Evolutionary conservation across 2,888 invertebrate genomes (phyloP), one percentile per base, ranked within the genome.

Genomic region (Drosophila ustulata): DNA sequence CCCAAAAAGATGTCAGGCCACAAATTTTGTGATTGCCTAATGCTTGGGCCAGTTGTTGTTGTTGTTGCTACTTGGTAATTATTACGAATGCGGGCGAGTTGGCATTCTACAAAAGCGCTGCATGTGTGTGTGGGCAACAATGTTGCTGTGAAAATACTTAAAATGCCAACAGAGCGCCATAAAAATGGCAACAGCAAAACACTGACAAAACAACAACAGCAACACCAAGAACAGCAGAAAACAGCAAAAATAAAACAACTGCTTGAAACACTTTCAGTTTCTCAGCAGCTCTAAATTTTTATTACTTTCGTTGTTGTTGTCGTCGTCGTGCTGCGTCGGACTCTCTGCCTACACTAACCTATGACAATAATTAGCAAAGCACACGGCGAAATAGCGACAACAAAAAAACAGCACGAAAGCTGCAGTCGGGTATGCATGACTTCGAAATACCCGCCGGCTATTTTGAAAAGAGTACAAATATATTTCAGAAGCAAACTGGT

Each of bases 361-460:
- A 91, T 79, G 87, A 81, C 90, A 90, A 90, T 89, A 90, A 90
- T 91, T 90, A 90, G 86, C 78, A 68, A 76, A 75, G 66, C 65
- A 74, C 61, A 65, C 69, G 34, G 46, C 37, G 11, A 62, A 75
- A 69, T 41, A 74, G 30, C 46, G 65, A 55, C 52, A 47, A 50
- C 39, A 51, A 56, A 46, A 64, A 70, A 41, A 41, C 13, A 41
- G 3, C 18, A 41, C 5, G 6, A 71, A 66, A 64, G 39, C 7
- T 13, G 13, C 39, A 7, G 3, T 1, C n/a, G 11, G 4, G n/a
- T 4, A 4, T 11, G 5, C n/a, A 37, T 4, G n/a, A 37, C 37
- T 37, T 0, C 0, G n/a, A 37, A 37, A 37, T 37, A 37, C 37
- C 34, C 34, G 34, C 11, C 4, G 11, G 9, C 1, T 3, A 34